Evolutionary conservation across 2,113 vertebrate species (phyloP).

Genomic region (Peromyscus polionotus): DNA sequence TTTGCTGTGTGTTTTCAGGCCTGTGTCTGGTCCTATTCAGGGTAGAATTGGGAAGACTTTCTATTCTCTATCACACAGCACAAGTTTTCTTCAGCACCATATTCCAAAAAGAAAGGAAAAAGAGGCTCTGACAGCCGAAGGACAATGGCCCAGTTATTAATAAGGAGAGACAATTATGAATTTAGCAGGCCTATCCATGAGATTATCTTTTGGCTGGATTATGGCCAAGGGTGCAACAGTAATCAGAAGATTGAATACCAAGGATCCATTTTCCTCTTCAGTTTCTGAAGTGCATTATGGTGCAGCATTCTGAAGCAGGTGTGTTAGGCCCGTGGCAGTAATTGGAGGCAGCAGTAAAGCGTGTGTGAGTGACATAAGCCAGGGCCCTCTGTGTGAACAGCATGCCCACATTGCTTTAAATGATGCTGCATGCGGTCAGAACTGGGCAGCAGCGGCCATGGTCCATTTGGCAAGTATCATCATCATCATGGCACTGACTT

Average conservation of each 20-base stretch:
- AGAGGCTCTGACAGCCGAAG: background rate
- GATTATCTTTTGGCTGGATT: background rate
- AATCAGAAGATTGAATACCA: background rate
- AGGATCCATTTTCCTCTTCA: background rate
- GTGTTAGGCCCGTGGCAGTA: background rate
- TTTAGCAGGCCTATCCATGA: background rate
- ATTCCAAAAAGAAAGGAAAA: background rate
- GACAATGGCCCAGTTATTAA: background rate
- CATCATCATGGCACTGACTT: background rate
- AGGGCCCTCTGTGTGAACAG: background rate
- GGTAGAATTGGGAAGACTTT: background rate
- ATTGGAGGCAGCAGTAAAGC: background rate
- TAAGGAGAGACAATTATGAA: background rate
- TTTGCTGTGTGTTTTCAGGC: background rate
- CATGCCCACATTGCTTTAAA: background rate
- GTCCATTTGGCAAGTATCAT: background rate
- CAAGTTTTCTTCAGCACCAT: background rate
- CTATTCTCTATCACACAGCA: rapidly evolving
- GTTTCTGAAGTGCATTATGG: background rate
- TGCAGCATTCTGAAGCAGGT: background rate
- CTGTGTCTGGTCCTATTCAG: background rate
- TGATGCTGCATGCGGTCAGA: background rate
- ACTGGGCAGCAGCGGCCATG: background rate
- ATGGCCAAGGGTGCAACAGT: background rate
- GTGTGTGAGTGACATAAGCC: background rate